Evolutionary conservation across 2,888 invertebrate species (phyloP).

Genomic region (Diogma glabrata): DNA sequence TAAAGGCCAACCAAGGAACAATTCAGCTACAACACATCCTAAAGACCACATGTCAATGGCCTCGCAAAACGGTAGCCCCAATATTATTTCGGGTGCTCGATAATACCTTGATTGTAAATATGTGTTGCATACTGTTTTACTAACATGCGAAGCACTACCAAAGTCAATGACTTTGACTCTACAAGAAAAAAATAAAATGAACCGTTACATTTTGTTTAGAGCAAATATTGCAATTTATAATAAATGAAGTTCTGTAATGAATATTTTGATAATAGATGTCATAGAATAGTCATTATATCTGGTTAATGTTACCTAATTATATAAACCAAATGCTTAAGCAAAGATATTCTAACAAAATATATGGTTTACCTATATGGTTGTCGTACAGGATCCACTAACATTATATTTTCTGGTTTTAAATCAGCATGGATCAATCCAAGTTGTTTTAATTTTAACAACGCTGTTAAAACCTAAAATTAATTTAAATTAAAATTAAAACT

Average conservation of each 20-base stretch:
- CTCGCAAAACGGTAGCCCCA: constrained; percentile 97
- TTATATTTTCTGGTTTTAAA: constrained; percentile 99
- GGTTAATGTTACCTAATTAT: too few species aligned
- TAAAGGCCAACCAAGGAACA: constrained; percentile 98
- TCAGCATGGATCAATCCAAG: constrained; percentile 99
- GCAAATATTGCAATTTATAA: too few species aligned
- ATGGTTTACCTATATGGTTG: constrained; percentile 67
- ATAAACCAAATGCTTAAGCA: not conserved
- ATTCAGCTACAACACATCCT: constrained; percentile 97
- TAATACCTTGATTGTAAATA: constrained; percentile 99
- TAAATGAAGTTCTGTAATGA: too few species aligned
- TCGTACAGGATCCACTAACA: constrained; percentile 96
- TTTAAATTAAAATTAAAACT: constrained; percentile 1
- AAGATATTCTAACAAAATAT: not conserved
- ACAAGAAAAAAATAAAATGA: constrained; percentile 2
- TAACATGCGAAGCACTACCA: constrained; percentile 97
- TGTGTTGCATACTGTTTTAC: constrained; percentile 99
- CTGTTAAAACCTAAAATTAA: constrained; percentile 45
- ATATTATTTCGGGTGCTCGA: constrained; percentile 92
- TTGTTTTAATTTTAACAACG: constrained; percentile 64
- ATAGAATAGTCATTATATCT: too few species aligned
- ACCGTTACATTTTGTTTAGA: too few species aligned
- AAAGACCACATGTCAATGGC: constrained; percentile 99
- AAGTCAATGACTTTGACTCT: constrained; percentile 99
- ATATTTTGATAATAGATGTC: too few species aligned